Base-by-base conservation (phyloP, 2,113 vertebrate species). In the Tenebrosternarchus preto region DNA sequence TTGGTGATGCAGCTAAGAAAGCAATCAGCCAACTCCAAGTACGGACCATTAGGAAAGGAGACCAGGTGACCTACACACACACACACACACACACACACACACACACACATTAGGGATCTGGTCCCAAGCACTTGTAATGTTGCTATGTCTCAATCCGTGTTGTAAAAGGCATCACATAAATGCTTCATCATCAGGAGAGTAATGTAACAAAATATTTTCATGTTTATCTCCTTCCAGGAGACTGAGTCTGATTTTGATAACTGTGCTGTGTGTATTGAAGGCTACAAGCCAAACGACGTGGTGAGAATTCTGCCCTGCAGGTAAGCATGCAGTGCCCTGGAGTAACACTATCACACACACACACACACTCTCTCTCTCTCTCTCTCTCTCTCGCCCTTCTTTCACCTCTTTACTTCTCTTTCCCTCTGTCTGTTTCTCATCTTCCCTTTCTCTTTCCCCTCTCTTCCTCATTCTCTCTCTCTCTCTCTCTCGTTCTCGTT, bases 201-300 rank as follows among this genome's bases (percentile, higher is more conserved):
- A 50, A 50, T 50, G 43, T 15, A 50, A 36, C 33, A n/a, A n/a
- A 43, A 43, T 43, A 43, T 43, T 43, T 15, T 50, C 74, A 15
- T 81, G 61, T 75, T 2, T 33, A 9, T 22, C 4, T 29, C 3
- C 11, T 86, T 90, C 15, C 87, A 99, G 98, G 98, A 99, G 90
- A 99, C 94, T 0, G 96, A 98, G 85, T 89, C 94, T 0, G 97
- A 99, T 86, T 99, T 97, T 89, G 97, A 99, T 91, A 99, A 97
- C 93, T 99, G 97, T 80, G 98, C 98, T 4, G 98, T 99, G 83
- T 99, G 98, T 87, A 99, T 99, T 43, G 97, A 99, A 92, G 95
- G 96, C 46, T 99, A 99, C 87, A 99, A 96, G 81, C 92, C 96
- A n/a, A 97, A 95, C 59, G 98, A 99, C 31, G 94, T 98, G 25